Evolutionary conservation across 2,888 invertebrate species (phyloP).

Genomic region (Eupithecia inturbata): DNA sequence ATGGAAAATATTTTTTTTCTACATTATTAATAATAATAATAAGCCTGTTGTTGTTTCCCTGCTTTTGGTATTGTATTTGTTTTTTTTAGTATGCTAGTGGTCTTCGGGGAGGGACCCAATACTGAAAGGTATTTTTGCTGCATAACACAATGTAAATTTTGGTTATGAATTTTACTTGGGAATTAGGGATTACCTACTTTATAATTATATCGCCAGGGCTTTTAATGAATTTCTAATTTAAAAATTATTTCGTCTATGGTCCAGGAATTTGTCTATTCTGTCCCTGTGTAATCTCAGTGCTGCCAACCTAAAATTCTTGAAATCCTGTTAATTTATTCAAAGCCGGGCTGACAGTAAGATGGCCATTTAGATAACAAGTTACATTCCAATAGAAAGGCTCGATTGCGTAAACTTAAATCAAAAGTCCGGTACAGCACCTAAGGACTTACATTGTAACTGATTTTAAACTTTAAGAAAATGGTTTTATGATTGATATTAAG

Average conservation of each 20-base stretch:
- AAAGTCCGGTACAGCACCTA: constrained; percentile 19
- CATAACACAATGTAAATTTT: neutral
- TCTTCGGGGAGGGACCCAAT: neutral
- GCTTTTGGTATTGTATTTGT: neutral
- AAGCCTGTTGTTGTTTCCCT: neutral
- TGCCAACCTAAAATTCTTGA: constrained; percentile 34
- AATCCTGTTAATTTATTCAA: constrained; percentile 35
- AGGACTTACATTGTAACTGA: constrained; percentile 10
- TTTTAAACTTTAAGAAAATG: constrained; percentile 7
- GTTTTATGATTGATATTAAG: constrained; percentile 40
- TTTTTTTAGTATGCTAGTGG: neutral
- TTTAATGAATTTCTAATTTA: neutral
- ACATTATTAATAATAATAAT: neutral
- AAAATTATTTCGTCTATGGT: constrained; percentile 12
- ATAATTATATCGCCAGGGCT: neutral
- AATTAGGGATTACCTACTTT: neutral
- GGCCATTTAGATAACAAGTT: constrained; percentile 35
- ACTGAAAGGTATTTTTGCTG: neutral
- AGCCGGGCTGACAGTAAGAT: constrained; percentile 31
- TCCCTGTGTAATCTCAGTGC: constrained; percentile 12
- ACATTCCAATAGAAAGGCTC: constrained; percentile 38
- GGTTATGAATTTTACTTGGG: neutral
- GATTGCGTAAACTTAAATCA: constrained; percentile 36
- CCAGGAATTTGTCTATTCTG: constrained; percentile 8
- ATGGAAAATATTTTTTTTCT: neutral